Evolutionary conservation across 2,888 invertebrate species (phyloP).

Genomic region (Smittia aterrima): DNA sequence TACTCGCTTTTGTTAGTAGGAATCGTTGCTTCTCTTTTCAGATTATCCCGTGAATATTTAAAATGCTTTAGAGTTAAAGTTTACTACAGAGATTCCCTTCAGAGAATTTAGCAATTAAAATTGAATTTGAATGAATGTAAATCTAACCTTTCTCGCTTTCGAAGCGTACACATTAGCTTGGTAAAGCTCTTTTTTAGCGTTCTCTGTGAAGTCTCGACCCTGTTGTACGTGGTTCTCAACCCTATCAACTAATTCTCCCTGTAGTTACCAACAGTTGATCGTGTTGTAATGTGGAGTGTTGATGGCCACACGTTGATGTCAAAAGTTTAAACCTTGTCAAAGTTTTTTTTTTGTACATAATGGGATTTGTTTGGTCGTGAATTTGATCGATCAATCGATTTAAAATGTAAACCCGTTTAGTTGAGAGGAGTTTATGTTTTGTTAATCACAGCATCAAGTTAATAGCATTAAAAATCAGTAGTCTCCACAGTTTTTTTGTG

Average conservation of each 20-base stretch:
- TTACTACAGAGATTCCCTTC: too few species aligned
- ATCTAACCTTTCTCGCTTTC: slow-evolving; percentile 80
- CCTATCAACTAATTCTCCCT: slow-evolving; percentile 94
- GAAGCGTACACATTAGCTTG: slow-evolving; percentile 78
- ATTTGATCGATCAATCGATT: neutral
- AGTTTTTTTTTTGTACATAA: too few species aligned
- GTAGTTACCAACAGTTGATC: slow-evolving; percentile 45
- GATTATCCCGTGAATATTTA: too few species aligned
- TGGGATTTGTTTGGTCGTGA: slow-evolving; percentile 49
- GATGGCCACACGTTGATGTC: neutral
- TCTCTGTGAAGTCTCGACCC: slow-evolving; percentile 79
- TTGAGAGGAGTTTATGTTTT: neutral
- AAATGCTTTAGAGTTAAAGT: too few species aligned
- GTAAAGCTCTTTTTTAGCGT: slow-evolving; percentile 74
- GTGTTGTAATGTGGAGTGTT: slow-evolving; percentile 25
- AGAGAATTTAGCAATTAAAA: slow-evolving; percentile 50
- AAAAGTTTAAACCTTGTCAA: slow-evolving; percentile 48
- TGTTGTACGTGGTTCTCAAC: slow-evolving; percentile 91
- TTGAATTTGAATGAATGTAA: slow-evolving; percentile 44
- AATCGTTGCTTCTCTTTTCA: too few species aligned
- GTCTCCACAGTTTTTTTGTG: neutral
- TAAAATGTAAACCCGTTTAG: slow-evolving; percentile 1
- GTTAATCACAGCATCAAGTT: neutral
- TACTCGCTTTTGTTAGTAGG: too few species aligned
- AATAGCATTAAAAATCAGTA: neutral